A percentile compares a stretch with the other conserved stretches of the same genome.
Conservation (phyloP, 2,888 invertebrate species). For the Eledone cirrhosa region DNA sequence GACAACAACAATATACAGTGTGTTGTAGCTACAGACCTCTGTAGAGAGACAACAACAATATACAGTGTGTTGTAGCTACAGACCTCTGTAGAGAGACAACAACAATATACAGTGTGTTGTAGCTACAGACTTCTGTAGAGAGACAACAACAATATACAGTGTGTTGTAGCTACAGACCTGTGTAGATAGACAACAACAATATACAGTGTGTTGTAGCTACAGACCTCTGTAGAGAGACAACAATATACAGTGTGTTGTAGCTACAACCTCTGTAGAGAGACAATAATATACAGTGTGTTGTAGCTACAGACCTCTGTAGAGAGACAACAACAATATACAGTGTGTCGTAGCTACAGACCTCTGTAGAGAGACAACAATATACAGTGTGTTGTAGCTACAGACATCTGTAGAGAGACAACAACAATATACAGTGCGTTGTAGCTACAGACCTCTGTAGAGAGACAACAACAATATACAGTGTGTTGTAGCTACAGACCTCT, state of each 20-base stretch:
- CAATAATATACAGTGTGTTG: too few species aligned
- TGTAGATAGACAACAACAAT: slow-evolving; percentile 36
- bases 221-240: slow-evolving; percentile 44
- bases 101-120: too few species aligned
- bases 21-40: slow-evolving; percentile 55
- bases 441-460: slow-evolving; percentile 49
- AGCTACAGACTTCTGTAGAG: slow-evolving; percentile 51
- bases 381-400: too few species aligned
- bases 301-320: slow-evolving; percentile 52
- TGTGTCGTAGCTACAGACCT: too few species aligned
- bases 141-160: too few species aligned
- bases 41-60: slow-evolving; percentile 32
- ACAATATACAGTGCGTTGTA: too few species aligned
- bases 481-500: slow-evolving; percentile 55
- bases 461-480: too few species aligned
- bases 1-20: too few species aligned
- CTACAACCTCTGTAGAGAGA: slow-evolving; percentile 46
- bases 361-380: slow-evolving; percentile 39
- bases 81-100: slow-evolving; percentile 42
- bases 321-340: too few species aligned
- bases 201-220: too few species aligned
- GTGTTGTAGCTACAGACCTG: slow-evolving; percentile 53
- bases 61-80: too few species aligned
- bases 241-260: too few species aligned
- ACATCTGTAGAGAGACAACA: slow-evolving; percentile 41